phyloP scores from a whole-genome alignment of 2,888 invertebrate species.

The Epinotia nisella region DNA sequence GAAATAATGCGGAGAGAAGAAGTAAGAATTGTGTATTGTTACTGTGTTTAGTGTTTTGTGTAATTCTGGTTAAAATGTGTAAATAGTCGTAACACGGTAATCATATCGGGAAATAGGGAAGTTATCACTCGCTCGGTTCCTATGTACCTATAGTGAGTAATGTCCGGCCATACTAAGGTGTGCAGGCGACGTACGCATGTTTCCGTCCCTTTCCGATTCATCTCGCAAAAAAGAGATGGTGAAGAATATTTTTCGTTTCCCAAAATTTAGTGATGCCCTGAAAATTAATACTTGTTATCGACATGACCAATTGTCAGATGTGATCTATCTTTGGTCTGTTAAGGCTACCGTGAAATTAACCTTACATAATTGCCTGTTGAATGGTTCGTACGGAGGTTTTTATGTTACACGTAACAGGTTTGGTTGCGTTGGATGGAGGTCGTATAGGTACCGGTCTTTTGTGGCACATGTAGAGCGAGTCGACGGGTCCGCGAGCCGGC shows the following conservation, averaged over 20 bases:
- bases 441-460: constrained; percentile 75
- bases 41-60: constrained; percentile 72
- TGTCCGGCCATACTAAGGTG: constrained; percentile 85
- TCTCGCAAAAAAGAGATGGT: constrained; percentile 72
- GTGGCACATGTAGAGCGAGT: constrained; percentile 78
- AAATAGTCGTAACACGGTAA: constrained; percentile 60
- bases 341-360: constrained; percentile 49
- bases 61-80: constrained; percentile 58
- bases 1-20: constrained; percentile 99
- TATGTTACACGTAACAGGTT: constrained; percentile 82
- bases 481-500: constrained; percentile 66
- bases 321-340: constrained; percentile 38
- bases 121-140: constrained; percentile 74
- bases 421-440: constrained; percentile 81
- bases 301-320: constrained; percentile 29
- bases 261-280: constrained; percentile 62
- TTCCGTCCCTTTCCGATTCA: constrained; percentile 77
- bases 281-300: constrained; percentile 50
- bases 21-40: constrained; percentile 89
- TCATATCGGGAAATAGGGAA: constrained; percentile 62
- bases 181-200: constrained; percentile 84
- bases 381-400: constrained; percentile 64
- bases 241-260: constrained; percentile 63
- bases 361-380: constrained; percentile 61
- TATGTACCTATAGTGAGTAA: constrained; percentile 84